These are phyloP conservation scores for Muscicapa striata DNA, from an alignment of 2,797 vertebrate genomes.

Conservation along the genomic window DNA sequence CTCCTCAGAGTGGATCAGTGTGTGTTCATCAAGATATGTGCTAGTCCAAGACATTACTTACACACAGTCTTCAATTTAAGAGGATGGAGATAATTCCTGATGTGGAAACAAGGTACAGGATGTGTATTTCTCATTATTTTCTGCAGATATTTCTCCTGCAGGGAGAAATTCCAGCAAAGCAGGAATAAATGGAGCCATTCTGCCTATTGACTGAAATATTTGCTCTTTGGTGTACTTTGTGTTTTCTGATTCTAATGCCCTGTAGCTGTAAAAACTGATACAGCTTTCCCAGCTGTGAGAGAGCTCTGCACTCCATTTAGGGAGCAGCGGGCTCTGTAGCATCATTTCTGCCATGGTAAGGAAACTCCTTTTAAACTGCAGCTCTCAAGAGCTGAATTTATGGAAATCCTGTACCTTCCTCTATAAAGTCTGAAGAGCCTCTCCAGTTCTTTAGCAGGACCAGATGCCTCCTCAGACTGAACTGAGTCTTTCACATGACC, in stretches of 20 bases:
- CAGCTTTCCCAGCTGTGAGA: neutral
- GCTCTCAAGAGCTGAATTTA: neutral
- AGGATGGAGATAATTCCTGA: neutral
- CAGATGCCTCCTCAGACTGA: neutral
- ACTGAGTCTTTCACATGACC: neutral
- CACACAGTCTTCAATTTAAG: neutral
- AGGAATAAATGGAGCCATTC: neutral
- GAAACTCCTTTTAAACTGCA: neutral
- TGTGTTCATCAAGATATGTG: neutral
- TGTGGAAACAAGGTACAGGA: neutral
- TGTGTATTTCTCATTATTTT: neutral
- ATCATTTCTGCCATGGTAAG: neutral
- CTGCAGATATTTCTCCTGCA: neutral
- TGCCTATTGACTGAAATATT: neutral
- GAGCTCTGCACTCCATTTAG: neutral
- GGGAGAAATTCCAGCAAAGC: neutral
- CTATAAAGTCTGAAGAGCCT: neutral
- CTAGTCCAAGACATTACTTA: neutral
- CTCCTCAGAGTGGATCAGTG: neutral
- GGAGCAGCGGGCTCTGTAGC: neutral
- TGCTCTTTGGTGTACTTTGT: neutral
- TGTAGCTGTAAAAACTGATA: neutral
- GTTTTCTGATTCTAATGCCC: neutral
- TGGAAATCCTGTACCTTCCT: neutral
- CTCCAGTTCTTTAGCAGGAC: neutral